These are phyloP conservation scores for Matsumurasca onukii DNA, from an alignment of 1,140 invertebrate species.

Conservation along the genomic window DNA sequence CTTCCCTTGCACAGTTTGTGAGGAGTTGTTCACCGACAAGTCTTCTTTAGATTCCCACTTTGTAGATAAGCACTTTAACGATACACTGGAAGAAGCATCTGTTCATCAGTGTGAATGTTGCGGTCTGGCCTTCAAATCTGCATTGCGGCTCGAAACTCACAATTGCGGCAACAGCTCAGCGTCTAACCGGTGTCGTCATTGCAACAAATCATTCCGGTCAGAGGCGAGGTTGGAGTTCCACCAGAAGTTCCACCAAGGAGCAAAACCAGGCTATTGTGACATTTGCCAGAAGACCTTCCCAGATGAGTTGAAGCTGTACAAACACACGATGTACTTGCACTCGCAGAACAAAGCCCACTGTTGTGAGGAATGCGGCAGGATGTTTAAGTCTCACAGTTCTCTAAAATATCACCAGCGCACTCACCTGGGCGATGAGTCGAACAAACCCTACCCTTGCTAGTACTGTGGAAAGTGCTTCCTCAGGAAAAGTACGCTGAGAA, in stretches of 20 bases:
- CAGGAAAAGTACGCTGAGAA: slow-evolving; percentile 38
- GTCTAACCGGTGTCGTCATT: slow-evolving; percentile 33
- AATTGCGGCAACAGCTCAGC: slow-evolving; percentile 11
- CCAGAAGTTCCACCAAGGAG: slow-evolving; percentile 34
- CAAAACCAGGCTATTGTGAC: slow-evolving; percentile 34
- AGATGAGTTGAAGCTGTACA: slow-evolving; percentile 36
- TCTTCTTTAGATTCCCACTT: slow-evolving; percentile 34
- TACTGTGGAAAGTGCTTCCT: slow-evolving; percentile 40
- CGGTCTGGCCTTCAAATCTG: slow-evolving; percentile 30
- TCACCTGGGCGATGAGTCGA: slow-evolving; percentile 32
- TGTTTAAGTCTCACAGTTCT: slow-evolving; percentile 36
- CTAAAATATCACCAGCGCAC: slow-evolving; percentile 35
- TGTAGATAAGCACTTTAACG: slow-evolving; percentile 22
- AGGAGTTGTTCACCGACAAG: slow-evolving; percentile 28
- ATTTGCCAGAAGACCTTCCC: slow-evolving; percentile 36
- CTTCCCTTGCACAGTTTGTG: slow-evolving; percentile 34
- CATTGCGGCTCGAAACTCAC: slow-evolving; percentile 20
- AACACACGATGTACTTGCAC: slow-evolving; percentile 36
- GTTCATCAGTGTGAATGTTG: slow-evolving; percentile 34
- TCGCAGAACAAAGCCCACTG: slow-evolving; percentile 34
- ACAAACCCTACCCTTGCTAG: slow-evolving; percentile 39
- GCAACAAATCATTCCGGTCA: slow-evolving; percentile 36
- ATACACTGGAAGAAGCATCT: background rate
- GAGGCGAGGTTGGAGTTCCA: slow-evolving; percentile 33
- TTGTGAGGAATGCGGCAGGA: slow-evolving; percentile 40